Conservation (phyloP, 2,797 vertebrate genomes). For the Cyclura pinguis region DNA sequence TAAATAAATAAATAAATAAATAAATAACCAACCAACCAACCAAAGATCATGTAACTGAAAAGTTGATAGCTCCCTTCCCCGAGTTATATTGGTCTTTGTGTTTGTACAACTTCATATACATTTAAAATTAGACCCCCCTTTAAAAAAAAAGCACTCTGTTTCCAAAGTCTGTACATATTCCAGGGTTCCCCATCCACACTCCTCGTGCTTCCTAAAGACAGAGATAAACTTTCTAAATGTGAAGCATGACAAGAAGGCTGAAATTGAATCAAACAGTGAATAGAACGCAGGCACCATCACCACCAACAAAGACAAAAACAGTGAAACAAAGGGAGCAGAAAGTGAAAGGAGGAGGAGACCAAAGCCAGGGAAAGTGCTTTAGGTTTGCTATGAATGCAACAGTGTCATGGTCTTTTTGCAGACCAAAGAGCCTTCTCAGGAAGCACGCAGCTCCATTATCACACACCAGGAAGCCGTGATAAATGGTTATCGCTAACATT, state of each 20-base stretch:
- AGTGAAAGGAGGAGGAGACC: slow-evolving; percentile 3
- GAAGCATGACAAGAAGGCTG: slow-evolving; percentile 30
- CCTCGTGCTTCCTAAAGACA: slow-evolving; percentile 2
- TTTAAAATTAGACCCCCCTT: slow-evolving; percentile 35
- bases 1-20: not conserved
- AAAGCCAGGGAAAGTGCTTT: not conserved
- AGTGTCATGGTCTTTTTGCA: not conserved
- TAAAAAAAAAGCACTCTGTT: not conserved
- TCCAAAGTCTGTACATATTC: slow-evolving; percentile 4
- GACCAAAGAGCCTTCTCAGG: slow-evolving; percentile 8
- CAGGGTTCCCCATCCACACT: not conserved
- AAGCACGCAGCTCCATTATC: slow-evolving; percentile 27
- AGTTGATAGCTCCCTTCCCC: not conserved
- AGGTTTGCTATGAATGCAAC: not conserved
- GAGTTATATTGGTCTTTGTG: slow-evolving; percentile 18
- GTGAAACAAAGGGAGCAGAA: slow-evolving; percentile 31
- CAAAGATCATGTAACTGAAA: slow-evolving; percentile 7
- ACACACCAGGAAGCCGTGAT: not conserved
- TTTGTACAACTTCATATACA: slow-evolving; percentile 39
- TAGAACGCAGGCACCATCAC: slow-evolving; percentile 26
- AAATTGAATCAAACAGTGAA: slow-evolving; percentile 20
- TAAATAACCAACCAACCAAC: not conserved
- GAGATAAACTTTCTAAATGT: slow-evolving; percentile 33
- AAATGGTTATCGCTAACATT: not conserved
- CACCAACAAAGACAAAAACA: slow-evolving; percentile 37